Base-by-base conservation (phyloP, 2,113 vertebrate species). In the Microtus pennsylvanicus region DNA sequence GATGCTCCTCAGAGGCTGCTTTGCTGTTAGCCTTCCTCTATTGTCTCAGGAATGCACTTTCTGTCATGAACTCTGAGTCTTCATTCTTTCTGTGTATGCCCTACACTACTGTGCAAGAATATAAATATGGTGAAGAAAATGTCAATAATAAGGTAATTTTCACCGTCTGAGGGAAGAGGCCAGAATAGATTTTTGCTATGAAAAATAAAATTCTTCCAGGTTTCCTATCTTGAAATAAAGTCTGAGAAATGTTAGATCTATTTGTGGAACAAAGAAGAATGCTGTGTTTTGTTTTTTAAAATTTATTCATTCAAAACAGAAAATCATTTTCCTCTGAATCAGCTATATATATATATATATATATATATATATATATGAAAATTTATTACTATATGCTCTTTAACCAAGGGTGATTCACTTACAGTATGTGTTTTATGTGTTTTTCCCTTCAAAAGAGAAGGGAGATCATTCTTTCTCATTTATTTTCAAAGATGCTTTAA, bases 401-500 rank as follows among this genome's bases (percentile, higher is more conserved):
- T 70, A 14, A 19, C 30, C 9, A 63, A 35, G 61, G 61, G 75
- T 65, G 78, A 89, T 42, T 70, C 14, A 38, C 7, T 81, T 3
- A 33, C 42, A 16, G 8, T 7, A 28, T n/a, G 1, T 61, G 11
- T 55, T 95, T 75, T 94, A 28, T n/a, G 3, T 61, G 11, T 55
- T 95, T 75, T 94, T 38, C 28, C 11, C 22, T 95, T 74, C 88
- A 85, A 94, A 95, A 78, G 9, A 55, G 30, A 35, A 55, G 50
- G 28, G 50, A 19, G 14, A 70, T n/a, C 9, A 21, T 55, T n/a
- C 2, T 75, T 75, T 52, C 67, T 33, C 19, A 50, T 76, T 88
- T 70, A 55, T 85, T 88, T 92, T 76, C 35, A 90, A 87, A 90
- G 86, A 50, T n/a, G 88, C 33, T 17, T 24, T 55, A 58, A 55